Base-by-base conservation (phyloP, 2,113 vertebrate species). In the Lethenteron reissneri region DNA sequence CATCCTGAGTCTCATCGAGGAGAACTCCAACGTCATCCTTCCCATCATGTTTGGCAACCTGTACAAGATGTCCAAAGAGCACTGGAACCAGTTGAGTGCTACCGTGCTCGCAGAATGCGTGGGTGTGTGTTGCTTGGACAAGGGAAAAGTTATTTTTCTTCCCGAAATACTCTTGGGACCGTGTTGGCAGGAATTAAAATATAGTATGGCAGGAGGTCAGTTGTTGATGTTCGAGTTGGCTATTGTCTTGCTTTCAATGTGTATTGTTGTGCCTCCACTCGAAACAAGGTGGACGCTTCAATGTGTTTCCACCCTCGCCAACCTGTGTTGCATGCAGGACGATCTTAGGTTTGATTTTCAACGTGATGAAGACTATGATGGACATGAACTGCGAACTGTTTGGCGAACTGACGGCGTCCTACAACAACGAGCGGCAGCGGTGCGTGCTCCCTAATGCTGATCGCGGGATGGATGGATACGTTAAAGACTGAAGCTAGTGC, bases 21-120 rank as follows among this genome's bases (percentile, higher is more conserved):
- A 99, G 76, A 97, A 99, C 79, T 91, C 94, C 70, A 87, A 92
- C 77, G 90, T 84, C 80, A 79, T 99, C 76, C 83, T 99, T 70
- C 94, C 94, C 75, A 88, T 96, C 79, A 96, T 99, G 92, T 99
- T 99, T 77, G 85, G 85, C 73, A 95, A 84, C 80, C 84, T 99
- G 76, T 97, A 97, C 82, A 88, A 87, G 79, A 95, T 99, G 83
- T 96, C 94, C 82, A 99, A 99, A 84, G 92, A 97, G 77, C 94
- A 99, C 87, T 99, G 94, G 94, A 99, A 99, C 78, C 87, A 79
- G 94, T 99, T 85, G 41, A 41, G 41, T 41, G 41, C 41, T 41
- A 41, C 41, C 41, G 41, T 41, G 41, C 41, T 41, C 41, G 41
- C 41, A 41, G 41, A 41, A 41, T 41, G 41, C 41, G 41, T 41